These are phyloP conservation scores for Myiopsitta monachus DNA, from an alignment of 2,113 vertebrate species.

Conservation along the genomic window DNA sequence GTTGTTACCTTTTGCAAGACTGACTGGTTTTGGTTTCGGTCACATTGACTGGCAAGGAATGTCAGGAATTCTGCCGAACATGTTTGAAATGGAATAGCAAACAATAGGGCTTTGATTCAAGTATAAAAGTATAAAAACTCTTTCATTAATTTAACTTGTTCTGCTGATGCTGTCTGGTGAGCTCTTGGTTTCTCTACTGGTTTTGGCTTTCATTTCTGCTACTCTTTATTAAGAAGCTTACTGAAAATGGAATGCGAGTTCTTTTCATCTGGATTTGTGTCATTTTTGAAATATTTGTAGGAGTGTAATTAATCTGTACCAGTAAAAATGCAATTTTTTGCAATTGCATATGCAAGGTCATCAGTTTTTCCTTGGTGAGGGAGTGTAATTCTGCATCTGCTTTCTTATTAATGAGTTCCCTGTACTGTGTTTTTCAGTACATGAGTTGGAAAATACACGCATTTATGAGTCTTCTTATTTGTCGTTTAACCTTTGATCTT, in stretches of 20 bases:
- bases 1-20: conserved; percentile 65
- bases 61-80: conserved; percentile 74
- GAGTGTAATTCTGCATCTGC: background rate
- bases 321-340: background rate
- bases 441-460: background rate
- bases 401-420: background rate
- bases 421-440: background rate
- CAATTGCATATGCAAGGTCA: background rate
- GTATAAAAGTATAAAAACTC: conserved; percentile 53
- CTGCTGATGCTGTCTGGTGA: background rate
- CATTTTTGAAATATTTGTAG: background rate
- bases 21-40: conserved; percentile 76
- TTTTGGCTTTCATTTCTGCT: background rate
- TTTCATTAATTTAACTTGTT: conserved; percentile 41
- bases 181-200: background rate
- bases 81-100: conserved; percentile 62
- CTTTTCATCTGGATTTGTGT: background rate
- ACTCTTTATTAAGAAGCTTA: background rate
- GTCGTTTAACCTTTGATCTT: background rate
- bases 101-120: conserved; percentile 75
- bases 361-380: background rate
- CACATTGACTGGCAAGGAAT: conserved; percentile 76
- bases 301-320: background rate
- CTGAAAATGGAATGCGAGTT: background rate
- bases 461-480: background rate